Conservation (phyloP, 2,797 vertebrate species). For the Manis crassicaudata region DNA sequence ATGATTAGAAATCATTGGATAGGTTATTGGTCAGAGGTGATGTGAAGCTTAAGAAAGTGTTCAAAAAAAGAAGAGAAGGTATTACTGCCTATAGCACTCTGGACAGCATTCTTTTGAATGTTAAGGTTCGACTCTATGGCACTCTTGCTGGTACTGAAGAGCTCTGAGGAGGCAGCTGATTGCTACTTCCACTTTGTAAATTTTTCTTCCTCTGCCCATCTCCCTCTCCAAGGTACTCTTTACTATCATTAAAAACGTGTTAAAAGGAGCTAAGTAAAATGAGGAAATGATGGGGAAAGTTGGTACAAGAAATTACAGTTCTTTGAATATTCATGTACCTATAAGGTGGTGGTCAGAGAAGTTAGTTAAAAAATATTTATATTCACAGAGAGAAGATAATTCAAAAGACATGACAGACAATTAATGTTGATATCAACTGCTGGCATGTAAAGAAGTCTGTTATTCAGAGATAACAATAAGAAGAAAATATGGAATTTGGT, state of each 20-base stretch:
- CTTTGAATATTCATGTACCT: background rate
- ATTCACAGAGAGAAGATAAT: background rate
- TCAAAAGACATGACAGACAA: background rate
- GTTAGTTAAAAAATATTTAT: background rate
- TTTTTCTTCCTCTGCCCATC: background rate
- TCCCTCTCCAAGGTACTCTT: background rate
- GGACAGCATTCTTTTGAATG: background rate
- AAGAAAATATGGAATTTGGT: background rate
- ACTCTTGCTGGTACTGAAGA: background rate
- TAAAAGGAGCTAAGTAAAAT: background rate
- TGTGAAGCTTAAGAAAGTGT: background rate
- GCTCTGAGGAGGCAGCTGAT: background rate
- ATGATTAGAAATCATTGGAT: background rate
- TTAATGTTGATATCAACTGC: background rate
- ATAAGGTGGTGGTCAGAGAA: background rate
- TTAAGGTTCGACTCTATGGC: fast-evolving
- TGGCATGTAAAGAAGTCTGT: background rate
- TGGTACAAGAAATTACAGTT: background rate
- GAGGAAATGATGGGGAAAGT: background rate
- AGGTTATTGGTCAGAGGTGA: background rate
- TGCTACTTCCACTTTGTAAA: fast-evolving
- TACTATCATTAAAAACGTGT: background rate
- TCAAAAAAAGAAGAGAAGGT: background rate
- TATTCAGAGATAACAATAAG: background rate
- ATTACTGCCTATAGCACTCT: background rate